Base-by-base conservation (phyloP, 2,888 invertebrate species). In the Cistogaster globosa region DNA sequence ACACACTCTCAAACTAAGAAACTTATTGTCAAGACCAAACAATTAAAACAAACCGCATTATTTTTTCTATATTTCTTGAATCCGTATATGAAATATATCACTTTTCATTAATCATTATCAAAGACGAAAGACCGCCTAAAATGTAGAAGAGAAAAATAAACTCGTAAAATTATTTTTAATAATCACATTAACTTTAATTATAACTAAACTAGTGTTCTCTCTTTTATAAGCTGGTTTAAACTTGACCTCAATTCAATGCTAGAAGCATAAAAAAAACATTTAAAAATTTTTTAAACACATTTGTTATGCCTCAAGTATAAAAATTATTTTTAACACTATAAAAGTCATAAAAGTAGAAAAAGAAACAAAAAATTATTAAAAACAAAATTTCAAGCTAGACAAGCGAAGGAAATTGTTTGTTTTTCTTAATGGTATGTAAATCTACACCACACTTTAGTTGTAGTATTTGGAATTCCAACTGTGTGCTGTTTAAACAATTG, bases 151-250 rank as follows among this genome's bases (percentile, higher is more conserved):
- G 2, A 57, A 45, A 42, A 58, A 48, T 51, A 67, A 77, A 57
- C 65, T 65, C 69, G 60, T 78, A 74, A 78, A 77, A 77, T 62
- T 72, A 74, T 77, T 77, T 55, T 77, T 69, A 72, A 58, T 85
- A 68, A 80, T 80, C 68, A 60, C 26, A 81, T 84, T 82, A 69
- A 78, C 42, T 78, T 80, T 75, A 75, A 82, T 81, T 79, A 67
- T 71, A 78, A 60, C 48, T 53, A 60, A 74, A 72, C 63, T 62
- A 62, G 67, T 60, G 48, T 11, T 36, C 48, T 45, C 18, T 26
- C 26, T 16, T 42, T 20, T 65, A 32, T 18, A 16, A n/a, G 45
- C 42, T 51, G 26, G 36, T 53, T 57, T 55, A 84, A 82, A 78
- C 62, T 74, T 78, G 78, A 85, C 81, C 81, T 75, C 60, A 79